Evolutionary conservation across 1,140 invertebrate genomes (phyloP).

Genomic region (Tachypleus tridentatus): DNA sequence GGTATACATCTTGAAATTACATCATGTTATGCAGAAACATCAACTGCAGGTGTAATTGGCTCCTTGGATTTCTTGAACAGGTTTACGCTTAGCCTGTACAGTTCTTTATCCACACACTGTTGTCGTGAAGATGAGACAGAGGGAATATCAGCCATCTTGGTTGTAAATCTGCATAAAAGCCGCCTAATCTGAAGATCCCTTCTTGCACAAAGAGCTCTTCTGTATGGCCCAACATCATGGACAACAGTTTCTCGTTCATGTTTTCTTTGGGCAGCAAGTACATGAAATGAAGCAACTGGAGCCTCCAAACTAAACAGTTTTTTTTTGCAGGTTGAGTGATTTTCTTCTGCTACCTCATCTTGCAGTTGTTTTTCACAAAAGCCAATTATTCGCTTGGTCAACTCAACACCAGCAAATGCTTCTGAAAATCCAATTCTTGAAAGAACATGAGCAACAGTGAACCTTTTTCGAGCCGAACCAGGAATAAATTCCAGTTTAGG

Average conservation of each 20-base stretch:
- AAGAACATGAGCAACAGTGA: conserved; percentile 16
- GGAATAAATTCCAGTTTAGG: conserved; percentile 8
- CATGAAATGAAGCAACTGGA: conserved; percentile 20
- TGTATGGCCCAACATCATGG: conserved; percentile 15
- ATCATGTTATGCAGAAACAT: too few relatives aligned
- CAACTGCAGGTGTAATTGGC: too few relatives aligned
- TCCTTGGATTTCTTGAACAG: conserved; percentile 3
- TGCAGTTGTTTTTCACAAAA: conserved; percentile 18
- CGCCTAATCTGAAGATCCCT: conserved; percentile 17
- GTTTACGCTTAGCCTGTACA: conserved; percentile 18
- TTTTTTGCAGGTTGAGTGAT: neutral
- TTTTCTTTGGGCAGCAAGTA: conserved; percentile 12
- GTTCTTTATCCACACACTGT: conserved; percentile 16
- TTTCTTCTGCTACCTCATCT: conserved; percentile 8
- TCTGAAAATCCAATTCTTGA: conserved; percentile 23
- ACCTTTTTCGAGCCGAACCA: conserved; percentile 16
- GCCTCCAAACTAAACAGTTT: neutral
- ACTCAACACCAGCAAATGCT: conserved; percentile 9
- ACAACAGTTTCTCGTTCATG: conserved; percentile 15
- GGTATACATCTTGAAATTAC: too few relatives aligned
- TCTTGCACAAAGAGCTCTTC: conserved; percentile 19
- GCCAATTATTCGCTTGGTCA: conserved; percentile 13
- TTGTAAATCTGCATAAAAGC: conserved; percentile 8
- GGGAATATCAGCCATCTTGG: too few relatives aligned
- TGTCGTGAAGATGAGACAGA: neutral